Base-by-base conservation (phyloP, 2,888 invertebrate genomes). In the Cephus nigrinus region DNA sequence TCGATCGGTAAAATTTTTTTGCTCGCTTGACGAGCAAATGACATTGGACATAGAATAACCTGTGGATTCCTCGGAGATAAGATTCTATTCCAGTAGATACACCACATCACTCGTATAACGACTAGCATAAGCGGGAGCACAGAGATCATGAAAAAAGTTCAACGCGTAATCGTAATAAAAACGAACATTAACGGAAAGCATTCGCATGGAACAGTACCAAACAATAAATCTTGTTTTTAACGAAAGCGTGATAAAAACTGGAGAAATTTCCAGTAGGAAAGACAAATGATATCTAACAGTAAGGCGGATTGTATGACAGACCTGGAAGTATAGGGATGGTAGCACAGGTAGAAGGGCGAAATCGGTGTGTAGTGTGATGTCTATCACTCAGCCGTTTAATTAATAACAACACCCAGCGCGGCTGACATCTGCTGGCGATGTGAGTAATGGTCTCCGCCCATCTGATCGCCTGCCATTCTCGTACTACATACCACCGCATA, bases 221-320 rank as follows among this genome's bases (percentile, higher is more conserved):
- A 23, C 75, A 68, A 78, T 85, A 85, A 86, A 84, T 86, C 84
- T 84, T 82, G 82, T 78, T 82, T 55, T 85, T 84, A 84, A 84
- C 84, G 84, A 85, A 83, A 82, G 55, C 84, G 77, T 80, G 75
- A 82, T 80, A 79, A 82, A 84, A 80, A 79, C 80, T 80, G 82
- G 79, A 85, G 83, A 83, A 85, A 85, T 86, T 85, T 84, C 84
- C 89, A 85, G 88, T 90, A 88, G 89, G 87, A 85, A 87, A 89
- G 89, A 90, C 90, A 90, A 90, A 90, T 90, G 89, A 88, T 89
- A 88, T 88, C 88, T 90, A 90, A 90, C 90, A 88, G 88, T 86
- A 87, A 86, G 86, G 85, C 84, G 82, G 83, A 84, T 82, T 84
- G 84, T 84, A 83, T 85, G 84, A 82, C 84, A 55, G 55, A 55